These are phyloP conservation scores for Porites cylindrica DNA, from an alignment of 92 coral and sea anemone species.

Conservation along the genomic window DNA sequence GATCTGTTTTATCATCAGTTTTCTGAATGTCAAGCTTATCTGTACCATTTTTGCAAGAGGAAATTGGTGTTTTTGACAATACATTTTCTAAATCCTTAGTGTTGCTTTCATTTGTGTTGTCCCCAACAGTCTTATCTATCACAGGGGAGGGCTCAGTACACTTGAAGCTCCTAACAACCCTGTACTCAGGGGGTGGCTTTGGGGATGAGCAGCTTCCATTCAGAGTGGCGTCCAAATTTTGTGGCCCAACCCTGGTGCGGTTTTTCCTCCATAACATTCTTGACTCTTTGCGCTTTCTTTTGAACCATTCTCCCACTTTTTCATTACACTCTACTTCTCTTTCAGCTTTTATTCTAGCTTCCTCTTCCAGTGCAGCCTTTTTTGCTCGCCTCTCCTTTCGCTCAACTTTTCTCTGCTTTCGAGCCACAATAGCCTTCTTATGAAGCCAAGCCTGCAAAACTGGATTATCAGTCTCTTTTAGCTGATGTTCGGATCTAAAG, in stretches of 20 bases:
- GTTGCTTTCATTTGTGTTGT: background rate
- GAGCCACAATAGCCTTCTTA: constrained; percentile 71
- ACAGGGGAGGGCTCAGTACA: constrained; percentile 17
- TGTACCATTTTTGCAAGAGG: background rate
- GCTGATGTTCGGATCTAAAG: constrained; percentile 83
- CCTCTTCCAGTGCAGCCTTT: constrained; percentile 77
- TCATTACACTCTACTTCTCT: constrained; percentile 58
- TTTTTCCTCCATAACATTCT: constrained; percentile 56
- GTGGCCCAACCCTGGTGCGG: constrained; percentile 66
- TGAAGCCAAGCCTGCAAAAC: constrained; percentile 89
- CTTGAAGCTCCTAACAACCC: constrained; percentile 71
- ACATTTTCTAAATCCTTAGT: background rate
- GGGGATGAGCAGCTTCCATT: constrained; percentile 8
- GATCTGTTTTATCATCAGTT: background rate
- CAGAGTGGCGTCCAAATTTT: constrained; percentile 36
- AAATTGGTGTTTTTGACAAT: background rate
- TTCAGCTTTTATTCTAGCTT: constrained; percentile 62
- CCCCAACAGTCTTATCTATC: background rate
- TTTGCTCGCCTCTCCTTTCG: constrained; percentile 79
- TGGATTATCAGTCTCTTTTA: constrained; percentile 83
- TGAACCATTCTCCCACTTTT: constrained; percentile 78
- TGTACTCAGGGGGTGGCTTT: constrained; percentile 70
- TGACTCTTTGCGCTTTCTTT: constrained; percentile 64
- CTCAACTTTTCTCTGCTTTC: constrained; percentile 74
- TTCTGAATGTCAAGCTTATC: background rate